These are phyloP conservation scores for Habroteleia sp. DNA, from an alignment of 2,888 invertebrate genomes.

Conservation along the genomic window DNA sequence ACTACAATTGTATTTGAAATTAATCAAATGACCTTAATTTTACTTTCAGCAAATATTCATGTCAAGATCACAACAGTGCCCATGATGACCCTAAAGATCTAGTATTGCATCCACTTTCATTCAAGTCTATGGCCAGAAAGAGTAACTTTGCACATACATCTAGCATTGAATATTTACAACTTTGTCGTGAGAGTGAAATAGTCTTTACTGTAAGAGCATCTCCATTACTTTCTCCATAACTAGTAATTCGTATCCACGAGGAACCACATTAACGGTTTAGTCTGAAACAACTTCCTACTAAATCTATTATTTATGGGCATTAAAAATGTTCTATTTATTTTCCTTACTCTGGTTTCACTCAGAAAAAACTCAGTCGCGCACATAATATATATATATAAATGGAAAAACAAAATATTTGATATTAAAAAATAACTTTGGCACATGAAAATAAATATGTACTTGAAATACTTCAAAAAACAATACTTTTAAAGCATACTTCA, in stretches of 20 bases:
- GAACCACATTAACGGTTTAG: constrained; percentile 27
- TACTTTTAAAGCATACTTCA: constrained; percentile 14
- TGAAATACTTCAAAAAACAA: constrained; percentile 20
- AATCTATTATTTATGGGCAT: constrained; percentile 14
- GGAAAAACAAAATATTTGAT: constrained; percentile 23
- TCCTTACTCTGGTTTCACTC: constrained; percentile 20
- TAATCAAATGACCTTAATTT: constrained; percentile 57
- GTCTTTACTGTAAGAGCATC: constrained; percentile 64
- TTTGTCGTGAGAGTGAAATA: constrained; percentile 60
- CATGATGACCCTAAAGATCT: constrained; percentile 67
- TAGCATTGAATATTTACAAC: constrained; percentile 68
- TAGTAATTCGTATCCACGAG: constrained; percentile 34
- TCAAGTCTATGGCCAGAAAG: constrained; percentile 64
- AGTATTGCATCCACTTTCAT: constrained; percentile 69
- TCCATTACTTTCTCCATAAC: constrained; percentile 67
- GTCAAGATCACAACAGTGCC: constrained; percentile 68
- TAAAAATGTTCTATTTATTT: constrained; percentile 12
- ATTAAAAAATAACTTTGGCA: constrained; percentile 62
- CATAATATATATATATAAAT: constrained; percentile 14
- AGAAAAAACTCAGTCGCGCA: constrained; percentile 5
- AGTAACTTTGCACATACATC: constrained; percentile 65
- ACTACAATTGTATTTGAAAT: constrained; percentile 30
- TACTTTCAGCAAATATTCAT: constrained; percentile 62
- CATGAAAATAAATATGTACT: constrained; percentile 54
- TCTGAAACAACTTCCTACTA: constrained; percentile 24